Evolutionary conservation across 2,888 invertebrate species (phyloP), one percentile per base, ranked within the genome.

Genomic region (Ophonus ardosiacus): DNA sequence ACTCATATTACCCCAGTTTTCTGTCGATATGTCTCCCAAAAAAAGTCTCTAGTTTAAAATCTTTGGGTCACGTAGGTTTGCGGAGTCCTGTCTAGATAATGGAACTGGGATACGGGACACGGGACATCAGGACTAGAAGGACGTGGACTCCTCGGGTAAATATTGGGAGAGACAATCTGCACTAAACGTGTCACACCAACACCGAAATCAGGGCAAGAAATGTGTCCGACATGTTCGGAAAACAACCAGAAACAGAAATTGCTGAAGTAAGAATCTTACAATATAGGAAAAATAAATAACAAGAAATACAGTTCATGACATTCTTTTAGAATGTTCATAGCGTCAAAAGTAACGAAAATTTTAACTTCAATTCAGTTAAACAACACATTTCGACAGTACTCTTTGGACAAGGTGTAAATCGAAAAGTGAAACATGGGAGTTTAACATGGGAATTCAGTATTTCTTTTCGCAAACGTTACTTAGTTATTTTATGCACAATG

Each of bases 131-230:
- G 63, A 17, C 18, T 18, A 10, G 63, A 10, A 13, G 10, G 63
- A 63, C 18, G 63, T 63, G 63, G 24, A 63, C 63, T 18, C 21
- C 10, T 21, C 7, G 21, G 63, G 63, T 63, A 63, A 63, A 63
- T 63, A 63, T 63, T 63, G 63, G 63, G 24, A 63, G 24, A 63
- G 63, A 63, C 63, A 63, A 63, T 63, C 63, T 63, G 24, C 24
- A 21, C 10, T 21, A 63, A 63, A 63, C 63, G 63, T 63, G 63
- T 21, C 21, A 24, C 31, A 51, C 43, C 51, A 13, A 4, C 43
- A 51, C 43, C 43, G 43, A 51, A 10, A 51, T 51, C 43, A 51
- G 43, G 43, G 10, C 43, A 13, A 51, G 43, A 5, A 51, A 51
- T 51, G 43, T 51, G 43, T 51, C 13, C 13, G 13, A 51, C 43